These are phyloP conservation scores for Cancer borealis DNA, from an alignment of 2,888 invertebrate species.

Conservation along the genomic window DNA sequence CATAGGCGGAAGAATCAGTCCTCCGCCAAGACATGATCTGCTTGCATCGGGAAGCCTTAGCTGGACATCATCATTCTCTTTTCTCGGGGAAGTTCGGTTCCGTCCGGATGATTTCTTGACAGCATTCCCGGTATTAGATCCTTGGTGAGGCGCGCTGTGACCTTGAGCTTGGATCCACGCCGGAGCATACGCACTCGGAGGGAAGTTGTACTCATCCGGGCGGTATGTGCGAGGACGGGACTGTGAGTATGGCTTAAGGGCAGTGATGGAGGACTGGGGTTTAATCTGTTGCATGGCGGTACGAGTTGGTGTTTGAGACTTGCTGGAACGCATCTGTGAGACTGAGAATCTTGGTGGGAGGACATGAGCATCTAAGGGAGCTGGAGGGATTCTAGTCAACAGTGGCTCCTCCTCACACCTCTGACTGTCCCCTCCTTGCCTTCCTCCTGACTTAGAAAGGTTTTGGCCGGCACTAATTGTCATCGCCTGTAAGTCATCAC, in stretches of 20 bases:
- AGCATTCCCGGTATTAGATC: constrained; percentile 46
- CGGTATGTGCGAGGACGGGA: constrained; percentile 68
- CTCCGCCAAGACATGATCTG: constrained; percentile 62
- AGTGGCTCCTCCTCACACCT: constrained; percentile 75
- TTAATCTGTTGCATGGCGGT: constrained; percentile 72
- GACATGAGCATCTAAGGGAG: constrained; percentile 69
- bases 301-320: constrained; percentile 70
- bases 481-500: constrained; percentile 69
- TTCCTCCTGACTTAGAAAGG: constrained; percentile 74
- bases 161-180: constrained; percentile 66
- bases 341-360: constrained; percentile 70
- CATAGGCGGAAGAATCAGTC: constrained; percentile 77
- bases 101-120: constrained; percentile 63
- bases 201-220: constrained; percentile 74
- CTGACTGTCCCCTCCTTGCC: constrained; percentile 72
- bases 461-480: constrained; percentile 72
- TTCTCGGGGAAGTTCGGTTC: constrained; percentile 62
- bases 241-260: constrained; percentile 69
- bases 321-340: constrained; percentile 69
- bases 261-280: constrained; percentile 60
- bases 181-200: constrained; percentile 63
- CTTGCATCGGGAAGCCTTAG: constrained; percentile 65
- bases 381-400: constrained; percentile 66
- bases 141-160: constrained; percentile 50
- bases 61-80: constrained; percentile 63